Evolutionary conservation across 2,888 invertebrate species (phyloP), one percentile per base, ranked within the genome.

Genomic region (Melieria omissa): DNA sequence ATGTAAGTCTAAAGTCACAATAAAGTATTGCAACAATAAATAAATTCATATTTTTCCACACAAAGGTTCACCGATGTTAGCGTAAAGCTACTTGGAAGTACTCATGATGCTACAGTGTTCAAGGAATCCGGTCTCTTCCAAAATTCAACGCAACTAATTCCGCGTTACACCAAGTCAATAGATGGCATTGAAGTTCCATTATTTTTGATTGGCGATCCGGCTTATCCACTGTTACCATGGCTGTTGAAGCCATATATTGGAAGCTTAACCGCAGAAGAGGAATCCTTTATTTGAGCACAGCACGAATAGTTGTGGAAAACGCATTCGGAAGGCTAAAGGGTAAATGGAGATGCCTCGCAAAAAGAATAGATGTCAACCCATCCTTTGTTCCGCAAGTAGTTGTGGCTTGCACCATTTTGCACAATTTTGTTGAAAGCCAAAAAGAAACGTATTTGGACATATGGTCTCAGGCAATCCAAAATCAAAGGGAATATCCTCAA

Each of bases 271-370:
- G 14, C 14, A 6, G 62, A 55, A 47, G 74, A 74, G 16, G 68
- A 72, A 64, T 72, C 70, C 4, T 74, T 12, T 45, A 64, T 52
- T 65, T 73, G 29, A 75, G 70, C 45, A 62, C 62, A 29, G 65
- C 72, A 14, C 67, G 73, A 14, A 71, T 74, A 42, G 67, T 66
- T 14, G 60, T 73, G 9, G 74, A 73, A 62, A 73, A 73, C 16
- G 75, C 73, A 1, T 75, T 73, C 44, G 73, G 69, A n/a, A 61
- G 73, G 42, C 16, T 73, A 60, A 75, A 75, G 58, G 65, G 69
- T 55, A 61, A 69, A 29, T 75, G 73, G 73, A 58, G 69, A 10
- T 67, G 52, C 42, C 14, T 75, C 12, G n/a, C 44, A 8, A 75
- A 73, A 61, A 52, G 64, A n/a, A 64, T 71, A n/a, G 71, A 75